Base-by-base conservation (phyloP, 2,888 invertebrate genomes). In the Cheilosia grossa region DNA sequence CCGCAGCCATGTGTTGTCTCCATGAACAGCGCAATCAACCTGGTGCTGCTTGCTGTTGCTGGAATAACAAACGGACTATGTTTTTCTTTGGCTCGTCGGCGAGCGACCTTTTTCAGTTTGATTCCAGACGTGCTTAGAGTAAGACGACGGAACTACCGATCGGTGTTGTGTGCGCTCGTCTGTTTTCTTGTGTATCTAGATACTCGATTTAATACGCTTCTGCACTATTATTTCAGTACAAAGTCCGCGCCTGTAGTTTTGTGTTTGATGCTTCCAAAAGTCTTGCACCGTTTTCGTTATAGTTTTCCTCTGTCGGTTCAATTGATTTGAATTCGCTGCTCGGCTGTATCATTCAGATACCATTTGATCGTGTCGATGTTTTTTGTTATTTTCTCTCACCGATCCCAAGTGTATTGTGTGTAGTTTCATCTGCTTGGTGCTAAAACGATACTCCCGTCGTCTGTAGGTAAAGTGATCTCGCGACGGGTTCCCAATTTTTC, bases 91-190 rank as follows among this genome's bases (percentile, higher is more conserved):
- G 58, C 67, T 79, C 73, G 13, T 40, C 49, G 33, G 66, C 56
- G 85, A 80, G 81, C 85, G 77, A 85, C 75, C 67, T 72, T 85
- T 81, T 81, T 85, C 85, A 85, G 85, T 85, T 81, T 61, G 72
- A 77, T 85, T 85, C 81, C 85, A 85, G 85, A 85, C 85, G 80
- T 81, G 81, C 80, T 85, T 81, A 81, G 81, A 85, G 85, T 73
- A 85, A 81, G 85, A 81, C 85, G 81, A 56, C 61, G 72, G 61
- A 61, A 40, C 44, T 72, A 67, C 72, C 72, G 61, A 42, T 58
- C 58, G 58, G 40, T 30, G 24, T 58, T 47, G 19, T 51, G 40
- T 77, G 75, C 70, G 70, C 66, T 78, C 54, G 56, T 51, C 54
- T 70, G 13, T 47, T 66, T 78, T 17, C 54, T 59, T 72, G 66